phyloP scores from a whole-genome alignment of 2,888 invertebrate genomes.

The Zygogramma bicolorata region DNA sequence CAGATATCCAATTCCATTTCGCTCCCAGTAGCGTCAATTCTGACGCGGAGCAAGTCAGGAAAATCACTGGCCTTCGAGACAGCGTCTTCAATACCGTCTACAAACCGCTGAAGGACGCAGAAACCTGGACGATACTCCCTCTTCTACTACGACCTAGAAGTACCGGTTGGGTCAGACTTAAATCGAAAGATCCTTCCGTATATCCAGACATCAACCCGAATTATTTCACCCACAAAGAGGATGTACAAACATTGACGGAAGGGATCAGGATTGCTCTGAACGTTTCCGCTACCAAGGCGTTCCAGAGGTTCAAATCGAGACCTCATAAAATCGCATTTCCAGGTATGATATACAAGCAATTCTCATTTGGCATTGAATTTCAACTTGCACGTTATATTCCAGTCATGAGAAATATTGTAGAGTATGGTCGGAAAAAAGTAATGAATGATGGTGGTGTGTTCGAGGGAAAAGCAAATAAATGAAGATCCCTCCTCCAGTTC shows the following conservation, averaged over 20 bases:
- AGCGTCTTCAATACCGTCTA: slow-evolving; percentile 88
- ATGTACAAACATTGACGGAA: slow-evolving; percentile 82
- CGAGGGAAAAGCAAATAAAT: no score
- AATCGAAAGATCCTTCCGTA: slow-evolving; percentile 83
- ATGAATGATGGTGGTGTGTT: no score
- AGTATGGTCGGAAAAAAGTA: no score
- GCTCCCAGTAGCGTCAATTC: slow-evolving; percentile 87
- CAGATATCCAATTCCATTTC: slow-evolving; percentile 90
- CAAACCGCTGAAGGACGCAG: slow-evolving; percentile 81
- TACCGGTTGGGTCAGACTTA: slow-evolving; percentile 87
- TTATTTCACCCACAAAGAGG: slow-evolving; percentile 88
- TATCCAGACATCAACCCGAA: slow-evolving; percentile 92
- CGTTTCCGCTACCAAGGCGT: slow-evolving; percentile 82
- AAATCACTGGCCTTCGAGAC: slow-evolving; percentile 81
- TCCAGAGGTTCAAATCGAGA: slow-evolving; percentile 83
- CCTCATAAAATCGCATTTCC: slow-evolving; percentile 86
- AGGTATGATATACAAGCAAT: slow-evolving; percentile 56
- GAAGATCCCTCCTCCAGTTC: no score
- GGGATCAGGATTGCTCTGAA: slow-evolving; percentile 88
- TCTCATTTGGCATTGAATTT: neutral
- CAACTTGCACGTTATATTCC: no score
- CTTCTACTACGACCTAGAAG: slow-evolving; percentile 87
- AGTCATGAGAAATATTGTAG: no score
- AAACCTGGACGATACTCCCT: slow-evolving; percentile 88
- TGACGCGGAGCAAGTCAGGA: slow-evolving; percentile 82